Conservation (phyloP, 2,797 vertebrate genomes). For the Coregonus ussuriensis region DNA sequence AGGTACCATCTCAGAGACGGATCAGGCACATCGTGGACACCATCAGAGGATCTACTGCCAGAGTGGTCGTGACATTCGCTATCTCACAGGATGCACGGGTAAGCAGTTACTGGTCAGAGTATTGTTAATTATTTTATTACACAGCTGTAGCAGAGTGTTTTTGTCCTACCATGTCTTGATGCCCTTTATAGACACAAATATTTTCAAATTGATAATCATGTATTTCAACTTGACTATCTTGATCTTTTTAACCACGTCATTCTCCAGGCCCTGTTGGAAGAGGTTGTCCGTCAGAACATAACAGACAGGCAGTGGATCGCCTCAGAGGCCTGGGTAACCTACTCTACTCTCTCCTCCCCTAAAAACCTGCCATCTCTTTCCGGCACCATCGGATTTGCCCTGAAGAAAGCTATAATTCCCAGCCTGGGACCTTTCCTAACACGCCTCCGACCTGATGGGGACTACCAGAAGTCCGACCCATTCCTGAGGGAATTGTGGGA, state of each 20-base stretch:
- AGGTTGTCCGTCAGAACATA: no score
- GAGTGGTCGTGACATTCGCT: conserved; percentile 9
- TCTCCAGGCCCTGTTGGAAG: no score
- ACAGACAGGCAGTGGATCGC: background rate
- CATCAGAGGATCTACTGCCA: no score
- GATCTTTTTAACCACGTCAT: no score
- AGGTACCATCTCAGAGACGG: no score
- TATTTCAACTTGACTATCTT: no score
- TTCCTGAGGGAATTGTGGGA: background rate
- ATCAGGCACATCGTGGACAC: no score
- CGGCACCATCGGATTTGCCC: conserved; percentile 60
- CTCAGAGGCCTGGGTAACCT: conserved; percentile 49
- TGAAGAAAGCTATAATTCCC: conserved; percentile 48
- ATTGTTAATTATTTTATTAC: background rate
- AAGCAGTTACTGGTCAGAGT: background rate
- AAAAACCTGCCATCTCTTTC: conserved; percentile 40
- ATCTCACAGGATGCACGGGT: conserved; percentile 48
- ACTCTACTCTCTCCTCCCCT: conserved; percentile 33
- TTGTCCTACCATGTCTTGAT: background rate
- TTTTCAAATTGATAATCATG: background rate
- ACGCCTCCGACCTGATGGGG: no score
- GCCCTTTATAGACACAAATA: no score
- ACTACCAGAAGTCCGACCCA: no score
- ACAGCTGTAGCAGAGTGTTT: background rate
- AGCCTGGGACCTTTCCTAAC: conserved; percentile 36